Conservation (phyloP, 2,888 invertebrate species). For the Idaea aversata region DNA sequence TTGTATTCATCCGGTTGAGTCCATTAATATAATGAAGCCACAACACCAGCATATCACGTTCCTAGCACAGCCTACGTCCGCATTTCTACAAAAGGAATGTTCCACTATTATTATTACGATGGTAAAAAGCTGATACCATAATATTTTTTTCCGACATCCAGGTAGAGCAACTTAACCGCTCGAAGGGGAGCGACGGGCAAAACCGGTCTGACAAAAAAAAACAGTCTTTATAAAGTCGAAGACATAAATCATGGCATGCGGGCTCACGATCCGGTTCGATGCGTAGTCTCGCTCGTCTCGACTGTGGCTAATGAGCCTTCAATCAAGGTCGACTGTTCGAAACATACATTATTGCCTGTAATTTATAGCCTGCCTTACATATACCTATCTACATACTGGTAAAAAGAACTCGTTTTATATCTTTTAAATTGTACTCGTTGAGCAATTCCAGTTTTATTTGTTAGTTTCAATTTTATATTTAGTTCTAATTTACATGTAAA, state of each 20-base stretch:
- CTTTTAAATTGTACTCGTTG: constrained; percentile 12
- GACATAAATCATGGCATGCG: constrained; percentile 78
- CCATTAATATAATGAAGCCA: constrained; percentile 78
- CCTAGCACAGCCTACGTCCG: constrained; percentile 66
- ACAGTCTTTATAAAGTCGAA: constrained; percentile 62
- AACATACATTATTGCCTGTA: constrained; percentile 48
- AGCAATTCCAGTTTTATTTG: constrained; percentile 14
- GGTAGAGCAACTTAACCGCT: constrained; percentile 69
- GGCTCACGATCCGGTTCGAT: constrained; percentile 70
- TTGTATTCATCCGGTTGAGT: constrained; percentile 74
- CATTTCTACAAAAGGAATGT: constrained; percentile 76
- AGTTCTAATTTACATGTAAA: background rate
- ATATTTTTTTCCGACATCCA: constrained; percentile 65
- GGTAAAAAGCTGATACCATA: constrained; percentile 68
- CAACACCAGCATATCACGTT: constrained; percentile 71
- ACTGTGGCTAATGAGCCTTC: constrained; percentile 72
- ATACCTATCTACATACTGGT: constrained; percentile 16
- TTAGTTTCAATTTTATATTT: background rate
- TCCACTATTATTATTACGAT: constrained; percentile 74
- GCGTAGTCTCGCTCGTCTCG: constrained; percentile 53
- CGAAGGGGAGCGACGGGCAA: constrained; percentile 47
- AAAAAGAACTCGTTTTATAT: constrained; percentile 21
- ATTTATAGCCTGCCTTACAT: constrained; percentile 49
- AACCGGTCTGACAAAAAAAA: constrained; percentile 65
- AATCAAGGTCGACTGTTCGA: constrained; percentile 71